These are phyloP conservation scores for Caenorhabditis becei DNA, from an alignment of 2,888 invertebrate genomes.

Conservation along the genomic window DNA sequence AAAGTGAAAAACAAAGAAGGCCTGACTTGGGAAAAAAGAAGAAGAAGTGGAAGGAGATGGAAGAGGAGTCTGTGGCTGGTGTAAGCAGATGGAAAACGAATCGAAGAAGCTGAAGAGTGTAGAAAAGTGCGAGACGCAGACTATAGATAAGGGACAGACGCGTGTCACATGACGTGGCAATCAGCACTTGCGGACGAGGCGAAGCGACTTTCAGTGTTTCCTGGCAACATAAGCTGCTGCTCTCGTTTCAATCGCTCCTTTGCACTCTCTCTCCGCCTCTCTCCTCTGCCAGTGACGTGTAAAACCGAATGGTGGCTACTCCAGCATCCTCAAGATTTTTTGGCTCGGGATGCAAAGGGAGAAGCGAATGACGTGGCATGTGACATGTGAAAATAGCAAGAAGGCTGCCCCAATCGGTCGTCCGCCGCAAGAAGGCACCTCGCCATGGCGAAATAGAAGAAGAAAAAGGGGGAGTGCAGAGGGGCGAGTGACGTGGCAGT, in stretches of 20 bases:
- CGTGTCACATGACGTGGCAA: slow-evolving; percentile 60
- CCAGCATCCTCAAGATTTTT: background rate
- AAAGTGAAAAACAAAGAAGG: slow-evolving; percentile 14
- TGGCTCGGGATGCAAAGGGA: slow-evolving; percentile 2
- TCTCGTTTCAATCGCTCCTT: background rate
- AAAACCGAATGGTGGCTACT: background rate
- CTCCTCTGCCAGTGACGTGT: background rate
- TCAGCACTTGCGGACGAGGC: slow-evolving; percentile 42
- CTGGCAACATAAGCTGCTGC: slow-evolving; percentile 8
- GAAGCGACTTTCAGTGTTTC: slow-evolving; percentile 24
- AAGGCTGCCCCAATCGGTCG: slow-evolving; percentile 7
- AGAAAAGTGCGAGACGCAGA: slow-evolving; percentile 33
- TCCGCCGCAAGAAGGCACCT: slow-evolving; percentile 16
- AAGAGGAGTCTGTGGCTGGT: slow-evolving; percentile 44
- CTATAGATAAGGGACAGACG: slow-evolving; percentile 56
- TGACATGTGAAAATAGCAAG: slow-evolving; percentile 8
- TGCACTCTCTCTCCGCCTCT: background rate
- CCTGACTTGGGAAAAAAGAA: slow-evolving; percentile 12
- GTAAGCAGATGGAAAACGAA: slow-evolving; percentile 47
- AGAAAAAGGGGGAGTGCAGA: slow-evolving; percentile 17
- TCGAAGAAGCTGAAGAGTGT: slow-evolving; percentile 32
- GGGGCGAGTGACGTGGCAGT: slow-evolving; percentile 52
- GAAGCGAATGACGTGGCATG: slow-evolving; percentile 39
- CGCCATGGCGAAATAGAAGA: background rate
- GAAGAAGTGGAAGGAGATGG: slow-evolving; percentile 42